Evolutionary conservation across 2,113 vertebrate genomes (phyloP).

Genomic region (Chauna torquata): DNA sequence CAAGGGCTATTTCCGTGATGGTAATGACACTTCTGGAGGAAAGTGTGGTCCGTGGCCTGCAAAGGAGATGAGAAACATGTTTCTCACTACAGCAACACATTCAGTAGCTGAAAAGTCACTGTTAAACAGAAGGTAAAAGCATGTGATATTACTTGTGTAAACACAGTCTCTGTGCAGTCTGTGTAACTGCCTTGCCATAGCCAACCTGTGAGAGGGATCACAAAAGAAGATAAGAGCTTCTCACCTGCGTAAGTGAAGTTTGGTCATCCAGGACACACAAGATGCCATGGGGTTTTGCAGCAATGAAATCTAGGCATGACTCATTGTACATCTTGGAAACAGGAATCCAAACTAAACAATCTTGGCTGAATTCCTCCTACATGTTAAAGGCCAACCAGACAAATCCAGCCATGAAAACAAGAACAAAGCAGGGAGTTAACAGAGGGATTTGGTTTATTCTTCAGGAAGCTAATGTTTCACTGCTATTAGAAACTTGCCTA

Average conservation of each 20-base stretch:
- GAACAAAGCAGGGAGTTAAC: not conserved
- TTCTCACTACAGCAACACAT: not conserved
- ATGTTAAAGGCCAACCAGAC: not conserved
- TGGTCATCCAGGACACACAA: constrained; percentile 89
- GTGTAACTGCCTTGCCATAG: not conserved
- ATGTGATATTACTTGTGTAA: not conserved
- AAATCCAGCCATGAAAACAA: not conserved
- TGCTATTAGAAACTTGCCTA: not conserved
- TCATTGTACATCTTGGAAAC: constrained; percentile 68
- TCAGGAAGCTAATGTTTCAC: not conserved
- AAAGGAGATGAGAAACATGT: not conserved
- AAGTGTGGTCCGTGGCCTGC: constrained; percentile 94
- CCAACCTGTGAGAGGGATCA: not conserved
- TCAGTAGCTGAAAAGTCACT: not conserved
- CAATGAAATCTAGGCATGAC: constrained; percentile 85
- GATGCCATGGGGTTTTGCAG: constrained; percentile 85
- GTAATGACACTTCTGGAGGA: constrained; percentile 95
- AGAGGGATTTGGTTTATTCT: not conserved
- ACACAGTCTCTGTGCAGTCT: not conserved
- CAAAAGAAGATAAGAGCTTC: not conserved
- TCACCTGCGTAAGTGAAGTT: constrained; percentile 87
- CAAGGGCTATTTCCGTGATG: constrained; percentile 83
- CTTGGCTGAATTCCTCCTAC: constrained; percentile 86
- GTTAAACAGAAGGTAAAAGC: not conserved
- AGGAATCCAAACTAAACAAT: constrained; percentile 84